These are phyloP conservation scores for Scortum barcoo DNA, from an alignment of 2,113 vertebrate genomes.

Conservation along the genomic window DNA sequence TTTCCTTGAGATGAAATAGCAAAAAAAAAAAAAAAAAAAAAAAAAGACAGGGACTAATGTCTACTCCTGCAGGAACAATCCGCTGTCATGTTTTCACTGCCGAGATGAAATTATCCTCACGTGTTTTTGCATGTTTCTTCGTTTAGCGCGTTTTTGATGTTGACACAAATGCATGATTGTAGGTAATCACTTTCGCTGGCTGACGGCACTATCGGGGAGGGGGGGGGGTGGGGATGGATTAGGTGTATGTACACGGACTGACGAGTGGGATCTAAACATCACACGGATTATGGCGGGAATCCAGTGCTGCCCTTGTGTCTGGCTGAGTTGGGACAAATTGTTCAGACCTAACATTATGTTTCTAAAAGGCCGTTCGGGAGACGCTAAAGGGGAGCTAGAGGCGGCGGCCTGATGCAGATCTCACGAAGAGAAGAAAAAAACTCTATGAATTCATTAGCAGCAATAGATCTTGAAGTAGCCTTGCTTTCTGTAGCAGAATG, in stretches of 20 bases:
- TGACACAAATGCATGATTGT: constrained; percentile 59
- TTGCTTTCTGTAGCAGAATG: constrained; percentile 53
- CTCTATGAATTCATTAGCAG: constrained; percentile 69
- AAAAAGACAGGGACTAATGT: constrained; percentile 31
- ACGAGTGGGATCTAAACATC: constrained; percentile 43
- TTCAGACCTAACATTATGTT: constrained; percentile 21
- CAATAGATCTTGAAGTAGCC: constrained; percentile 59
- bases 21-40: too few relatives aligned
- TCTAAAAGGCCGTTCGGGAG: constrained; percentile 36
- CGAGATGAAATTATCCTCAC: constrained; percentile 26
- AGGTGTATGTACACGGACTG: constrained; percentile 55
- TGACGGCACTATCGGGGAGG: constrained; percentile 44
- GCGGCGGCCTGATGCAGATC: constrained; percentile 34
- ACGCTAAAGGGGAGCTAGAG: constrained; percentile 9
- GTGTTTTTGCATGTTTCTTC: constrained; percentile 37
- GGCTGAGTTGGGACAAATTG: constrained; percentile 37
- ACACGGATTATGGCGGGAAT: constrained; percentile 38
- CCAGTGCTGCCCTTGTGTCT: constrained; percentile 41
- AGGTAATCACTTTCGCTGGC: constrained; percentile 46
- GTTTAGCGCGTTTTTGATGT: constrained; percentile 44
- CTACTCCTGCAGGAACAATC: constrained; percentile 36
- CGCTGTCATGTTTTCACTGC: constrained; percentile 26
- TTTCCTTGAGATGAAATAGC: constrained; percentile 42
- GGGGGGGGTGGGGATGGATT: neutral
- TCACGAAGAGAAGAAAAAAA: constrained; percentile 27